These are phyloP conservation scores for Montifringilla adamsi DNA, from an alignment of 2,113 vertebrate genomes.

Conservation along the genomic window DNA sequence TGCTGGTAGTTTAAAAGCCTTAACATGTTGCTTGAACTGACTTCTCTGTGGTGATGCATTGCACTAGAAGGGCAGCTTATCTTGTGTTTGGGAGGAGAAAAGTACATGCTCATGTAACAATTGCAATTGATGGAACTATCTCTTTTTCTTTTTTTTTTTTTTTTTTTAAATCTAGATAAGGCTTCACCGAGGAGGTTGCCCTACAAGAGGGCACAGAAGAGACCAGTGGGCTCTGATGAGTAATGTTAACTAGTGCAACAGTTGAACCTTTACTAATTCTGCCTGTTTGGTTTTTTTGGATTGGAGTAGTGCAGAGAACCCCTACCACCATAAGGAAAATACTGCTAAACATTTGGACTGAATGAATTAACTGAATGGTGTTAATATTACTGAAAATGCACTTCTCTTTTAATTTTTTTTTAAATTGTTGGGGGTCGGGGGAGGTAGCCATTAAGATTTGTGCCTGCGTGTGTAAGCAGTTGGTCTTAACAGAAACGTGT, in stretches of 20 bases:
- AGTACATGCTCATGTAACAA: background rate
- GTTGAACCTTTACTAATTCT: conserved; percentile 73
- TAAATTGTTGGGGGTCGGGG: background rate
- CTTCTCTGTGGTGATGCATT: background rate
- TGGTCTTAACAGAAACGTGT: conserved; percentile 65
- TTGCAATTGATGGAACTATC: background rate
- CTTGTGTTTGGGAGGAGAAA: background rate
- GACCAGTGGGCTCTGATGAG: conserved; percentile 96
- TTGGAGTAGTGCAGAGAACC: conserved; percentile 73
- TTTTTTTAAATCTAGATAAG: conserved; percentile 80
- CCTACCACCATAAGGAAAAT: conserved; percentile 67
- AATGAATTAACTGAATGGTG: conserved; percentile 67
- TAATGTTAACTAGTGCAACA: conserved; percentile 75
- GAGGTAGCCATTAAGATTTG: conserved; percentile 58
- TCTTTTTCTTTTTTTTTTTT: background rate
- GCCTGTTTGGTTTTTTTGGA: conserved; percentile 63
- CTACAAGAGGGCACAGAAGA: conserved; percentile 93
- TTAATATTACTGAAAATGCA: conserved; percentile 72
- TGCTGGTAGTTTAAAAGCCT: background rate
- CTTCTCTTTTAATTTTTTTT: conserved; percentile 66
- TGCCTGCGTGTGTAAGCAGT: conserved; percentile 68
- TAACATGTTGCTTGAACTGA: background rate
- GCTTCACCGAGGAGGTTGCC: conserved; percentile 92
- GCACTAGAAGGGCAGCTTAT: background rate
- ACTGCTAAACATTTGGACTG: conserved; percentile 70